Evolutionary conservation across 2,797 vertebrate species (phyloP), one percentile per base, ranked within the genome.

Genomic region (Tadarida brasiliensis): DNA sequence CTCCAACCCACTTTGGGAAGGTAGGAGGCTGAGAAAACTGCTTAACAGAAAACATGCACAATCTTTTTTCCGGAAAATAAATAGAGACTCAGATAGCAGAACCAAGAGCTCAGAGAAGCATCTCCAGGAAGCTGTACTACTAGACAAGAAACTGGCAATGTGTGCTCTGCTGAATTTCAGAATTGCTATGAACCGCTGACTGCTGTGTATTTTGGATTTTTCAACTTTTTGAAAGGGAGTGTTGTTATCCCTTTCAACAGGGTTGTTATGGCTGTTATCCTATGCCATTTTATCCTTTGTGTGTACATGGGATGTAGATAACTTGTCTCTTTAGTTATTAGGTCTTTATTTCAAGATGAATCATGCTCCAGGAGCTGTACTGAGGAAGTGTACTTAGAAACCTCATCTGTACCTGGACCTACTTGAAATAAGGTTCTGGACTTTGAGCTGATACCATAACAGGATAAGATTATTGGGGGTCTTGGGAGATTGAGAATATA

Each of bases 321-420:
- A 63, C 35, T 49, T 94, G 6, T 73, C 49, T 71, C 5, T 51
- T 71, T 73, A 51, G 30, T 77, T 14, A 63, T n/a, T 0, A 70
- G 14, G 11, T 81, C 24, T 89, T 51, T 51, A 80, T 63, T 95
- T 91, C 54, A 96, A 51, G 12, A 33, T 39, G 51, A 94, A 80
- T 65, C 17, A n/a, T 76, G 39, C 0, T 44, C 17, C 85, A 51
- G 20, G 12, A 59, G 2, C 30, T 59, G 1, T 61, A 28, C 26
- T 35, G 12, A 84, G 22, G 28, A 80, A 33, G 2, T n/a, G 1
- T 4, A 68, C 10, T 59, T 15, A 73, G 11, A 30, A 87, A 30
- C 11, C 15, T 59, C 15, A 57, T 44, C 51, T 19, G 57, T 19
- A 65, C 7, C 15, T 39, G 11, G 7, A 74, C 20, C 16, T 82